These are phyloP conservation scores for Calypte anna DNA, from an alignment of 2,113 vertebrate genomes.

Conservation along the genomic window DNA sequence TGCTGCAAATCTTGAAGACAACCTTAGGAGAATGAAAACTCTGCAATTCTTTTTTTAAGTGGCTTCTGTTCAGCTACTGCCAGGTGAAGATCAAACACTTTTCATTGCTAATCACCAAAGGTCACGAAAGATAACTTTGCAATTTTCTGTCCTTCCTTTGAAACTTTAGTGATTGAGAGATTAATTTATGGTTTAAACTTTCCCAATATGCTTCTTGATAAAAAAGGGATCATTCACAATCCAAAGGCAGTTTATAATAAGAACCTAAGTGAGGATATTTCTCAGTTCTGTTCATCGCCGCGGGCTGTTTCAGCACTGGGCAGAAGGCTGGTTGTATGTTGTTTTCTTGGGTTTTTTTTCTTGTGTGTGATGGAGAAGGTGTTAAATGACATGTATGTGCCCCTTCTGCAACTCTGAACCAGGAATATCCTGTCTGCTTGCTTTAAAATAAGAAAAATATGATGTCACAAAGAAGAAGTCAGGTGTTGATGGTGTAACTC, in stretches of 20 bases:
- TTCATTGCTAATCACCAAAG: not conserved
- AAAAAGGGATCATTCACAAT: not conserved
- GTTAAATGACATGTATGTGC: not conserved
- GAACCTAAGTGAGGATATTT: not conserved
- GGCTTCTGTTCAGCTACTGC: conserved; percentile 3
- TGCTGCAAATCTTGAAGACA: conserved; percentile 31
- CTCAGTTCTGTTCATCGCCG: not conserved
- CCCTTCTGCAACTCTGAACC: not conserved
- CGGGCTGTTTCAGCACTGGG: conserved; percentile 3
- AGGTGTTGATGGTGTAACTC: not conserved
- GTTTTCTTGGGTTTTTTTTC: not conserved
- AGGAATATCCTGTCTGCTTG: not conserved
- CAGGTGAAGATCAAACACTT: conserved; percentile 46
- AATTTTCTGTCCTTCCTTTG: conserved; percentile 1
- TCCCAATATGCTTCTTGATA: not conserved
- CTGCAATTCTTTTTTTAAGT: not conserved
- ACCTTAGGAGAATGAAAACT: conserved; percentile 16
- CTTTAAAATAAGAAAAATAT: not conserved
- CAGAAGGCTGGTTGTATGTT: not conserved
- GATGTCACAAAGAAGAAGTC: not conserved
- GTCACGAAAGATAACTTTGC: not conserved
- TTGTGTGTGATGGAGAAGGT: not conserved
- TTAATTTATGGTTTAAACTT: not conserved
- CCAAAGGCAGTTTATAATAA: not conserved
- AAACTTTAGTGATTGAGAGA: not conserved